Percentiles rank a stretch among this genome's conserved stretches.
These are phyloP conservation scores for Dusona sp. DNA, from an alignment of 2,888 invertebrate species.

Conservation along the genomic window DNA sequence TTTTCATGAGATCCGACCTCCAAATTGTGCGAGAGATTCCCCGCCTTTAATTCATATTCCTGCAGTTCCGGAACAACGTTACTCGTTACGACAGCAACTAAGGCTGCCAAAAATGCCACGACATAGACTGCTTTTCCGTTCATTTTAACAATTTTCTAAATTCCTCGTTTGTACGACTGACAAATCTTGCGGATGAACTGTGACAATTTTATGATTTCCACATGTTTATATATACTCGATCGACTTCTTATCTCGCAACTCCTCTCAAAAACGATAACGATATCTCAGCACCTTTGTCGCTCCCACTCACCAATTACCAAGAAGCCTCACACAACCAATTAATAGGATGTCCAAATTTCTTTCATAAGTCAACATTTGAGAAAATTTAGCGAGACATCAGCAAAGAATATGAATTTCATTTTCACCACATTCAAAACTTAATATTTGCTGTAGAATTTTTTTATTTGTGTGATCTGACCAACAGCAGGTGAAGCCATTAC, in stretches of 20 bases:
- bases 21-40: slow-evolving; percentile 60
- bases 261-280: neutral
- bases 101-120: slow-evolving; percentile 9
- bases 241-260: neutral
- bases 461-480: too few species aligned
- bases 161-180: neutral
- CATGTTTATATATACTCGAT: slow-evolving; percentile 1
- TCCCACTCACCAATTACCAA: neutral
- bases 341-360: too few species aligned
- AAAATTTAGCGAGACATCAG: too few species aligned
- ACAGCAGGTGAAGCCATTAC: too few species aligned
- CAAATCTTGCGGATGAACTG: neutral
- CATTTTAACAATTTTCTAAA: slow-evolving; percentile 1
- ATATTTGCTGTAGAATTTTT: too few species aligned
- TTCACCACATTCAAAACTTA: too few species aligned
- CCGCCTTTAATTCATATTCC: neutral
- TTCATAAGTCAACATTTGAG: too few species aligned
- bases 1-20: slow-evolving; percentile 61
- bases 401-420: too few species aligned
- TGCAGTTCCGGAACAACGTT: neutral
- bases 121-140: slow-evolving; percentile 28
- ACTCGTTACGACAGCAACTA: neutral
- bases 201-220: neutral
- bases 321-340: too few species aligned
- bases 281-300: too few species aligned